Evolutionary conservation across 1,140 invertebrate species (phyloP).

Genomic region (Manduca sexta): DNA sequence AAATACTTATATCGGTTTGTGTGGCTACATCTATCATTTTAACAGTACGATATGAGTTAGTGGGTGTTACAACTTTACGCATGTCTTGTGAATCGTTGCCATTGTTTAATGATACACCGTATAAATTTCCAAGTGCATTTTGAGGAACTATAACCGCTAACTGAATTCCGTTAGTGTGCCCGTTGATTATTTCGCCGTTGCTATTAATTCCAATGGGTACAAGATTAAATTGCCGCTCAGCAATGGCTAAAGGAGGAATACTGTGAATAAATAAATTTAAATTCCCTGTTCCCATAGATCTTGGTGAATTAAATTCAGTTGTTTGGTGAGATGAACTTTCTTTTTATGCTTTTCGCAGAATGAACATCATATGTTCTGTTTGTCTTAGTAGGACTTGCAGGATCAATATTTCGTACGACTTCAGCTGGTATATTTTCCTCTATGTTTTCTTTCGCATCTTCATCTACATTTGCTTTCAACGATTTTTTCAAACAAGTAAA

Average conservation of each 20-base stretch:
- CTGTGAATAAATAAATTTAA: conserved; percentile 66
- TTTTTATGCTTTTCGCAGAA: conserved; percentile 54
- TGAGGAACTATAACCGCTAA: conserved; percentile 74
- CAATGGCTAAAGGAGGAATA: conserved; percentile 51
- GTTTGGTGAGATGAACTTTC: conserved; percentile 53
- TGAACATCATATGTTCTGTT: conserved; percentile 59
- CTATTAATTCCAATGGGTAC: conserved; percentile 61
- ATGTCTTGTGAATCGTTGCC: conserved; percentile 38
- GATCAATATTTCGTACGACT: conserved; percentile 26
- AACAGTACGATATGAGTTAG: conserved; percentile 71
- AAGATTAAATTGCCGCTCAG: conserved; percentile 62
- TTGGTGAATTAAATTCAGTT: conserved; percentile 58
- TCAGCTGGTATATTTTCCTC: conserved; percentile 15
- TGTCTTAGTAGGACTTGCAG: conserved; percentile 53
- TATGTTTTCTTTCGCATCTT: conserved; percentile 26
- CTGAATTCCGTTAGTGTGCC: conserved; percentile 64
- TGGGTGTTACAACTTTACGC: conserved; percentile 75
- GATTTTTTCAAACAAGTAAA: conserved; percentile 51
- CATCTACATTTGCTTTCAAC: conserved; percentile 14
- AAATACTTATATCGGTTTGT: conserved; percentile 76
- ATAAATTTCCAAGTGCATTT: conserved; percentile 55
- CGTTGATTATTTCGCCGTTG: conserved; percentile 51
- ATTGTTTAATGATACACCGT: conserved; percentile 47
- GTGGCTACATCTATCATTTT: conserved; percentile 77
- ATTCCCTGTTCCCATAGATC: conserved; percentile 49